phyloP scores from a whole-genome alignment of 2,113 vertebrate species.

The Argyrosomus japonicus region DNA sequence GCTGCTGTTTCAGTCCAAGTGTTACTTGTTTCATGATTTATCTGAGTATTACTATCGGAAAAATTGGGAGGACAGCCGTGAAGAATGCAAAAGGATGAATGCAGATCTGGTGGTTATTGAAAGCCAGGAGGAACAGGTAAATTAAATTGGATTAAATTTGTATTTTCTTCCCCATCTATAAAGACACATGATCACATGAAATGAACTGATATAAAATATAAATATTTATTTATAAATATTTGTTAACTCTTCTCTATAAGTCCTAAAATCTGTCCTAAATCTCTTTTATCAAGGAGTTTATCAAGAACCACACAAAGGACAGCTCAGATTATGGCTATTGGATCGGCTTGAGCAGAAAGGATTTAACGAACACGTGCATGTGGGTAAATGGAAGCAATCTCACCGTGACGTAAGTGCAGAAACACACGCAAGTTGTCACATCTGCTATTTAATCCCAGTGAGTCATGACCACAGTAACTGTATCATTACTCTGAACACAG shows the following conservation, averaged over 20 bases:
- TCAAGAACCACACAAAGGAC: conserved; percentile 25
- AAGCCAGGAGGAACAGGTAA: conserved; percentile 65
- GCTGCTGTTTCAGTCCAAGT: conserved; percentile 56
- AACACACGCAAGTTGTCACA: neutral
- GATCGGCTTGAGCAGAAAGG: conserved; percentile 50
- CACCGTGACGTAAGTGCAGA: conserved; percentile 41
- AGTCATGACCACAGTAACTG: neutral
- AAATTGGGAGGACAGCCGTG: neutral
- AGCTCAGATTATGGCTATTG: conserved; percentile 43
- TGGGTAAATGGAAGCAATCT: conserved; percentile 58
- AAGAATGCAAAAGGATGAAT: accelerated
- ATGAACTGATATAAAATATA: neutral
- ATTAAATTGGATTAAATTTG: neutral
- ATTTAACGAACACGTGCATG: neutral
- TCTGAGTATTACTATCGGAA: accelerated
- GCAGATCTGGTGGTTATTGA: conserved; percentile 59
- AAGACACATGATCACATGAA: neutral
- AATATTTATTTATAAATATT: neutral
- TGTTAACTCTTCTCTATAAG: neutral
- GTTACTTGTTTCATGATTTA: conserved; percentile 11
- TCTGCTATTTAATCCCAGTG: neutral
- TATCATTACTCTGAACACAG: too few species aligned
- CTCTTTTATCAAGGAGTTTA: conserved; percentile 52
- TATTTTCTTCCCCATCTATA: neutral
- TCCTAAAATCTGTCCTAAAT: neutral